These are phyloP conservation scores for Schizothorax lantsangensis DNA, from an alignment of 2,797 vertebrate genomes.

Conservation along the genomic window DNA sequence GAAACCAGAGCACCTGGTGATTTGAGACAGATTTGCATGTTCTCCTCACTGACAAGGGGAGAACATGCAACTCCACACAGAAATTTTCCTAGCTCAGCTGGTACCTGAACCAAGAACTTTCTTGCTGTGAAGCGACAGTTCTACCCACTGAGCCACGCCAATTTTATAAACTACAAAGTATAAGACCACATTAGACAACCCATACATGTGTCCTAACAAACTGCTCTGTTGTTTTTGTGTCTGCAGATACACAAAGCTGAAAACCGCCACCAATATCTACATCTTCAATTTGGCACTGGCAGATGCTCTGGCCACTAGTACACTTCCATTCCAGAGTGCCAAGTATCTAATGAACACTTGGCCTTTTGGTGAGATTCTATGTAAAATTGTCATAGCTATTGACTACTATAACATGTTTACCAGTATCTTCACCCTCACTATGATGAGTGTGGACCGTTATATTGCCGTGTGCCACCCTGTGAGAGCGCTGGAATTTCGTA, in stretches of 20 bases:
- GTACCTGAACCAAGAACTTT: background rate
- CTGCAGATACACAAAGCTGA: conserved; percentile 94
- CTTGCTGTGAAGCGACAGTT: background rate
- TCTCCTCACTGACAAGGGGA: background rate
- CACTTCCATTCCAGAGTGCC: conserved; percentile 92
- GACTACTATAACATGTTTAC: conserved; percentile 99
- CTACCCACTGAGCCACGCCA: background rate
- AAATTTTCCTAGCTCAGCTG: background rate
- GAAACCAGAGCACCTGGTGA: background rate
- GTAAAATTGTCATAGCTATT: conserved; percentile 91
- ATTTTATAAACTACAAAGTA: background rate
- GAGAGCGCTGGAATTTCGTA: conserved; percentile 89
- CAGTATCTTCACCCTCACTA: conserved; percentile 95
- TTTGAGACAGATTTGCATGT: background rate
- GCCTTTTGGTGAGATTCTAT: conserved; percentile 91
- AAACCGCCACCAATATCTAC: conserved; percentile 96
- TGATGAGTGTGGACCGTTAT: conserved; percentile 97
- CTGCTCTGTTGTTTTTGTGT: conserved; percentile 16
- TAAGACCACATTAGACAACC: background rate
- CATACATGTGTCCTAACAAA: background rate
- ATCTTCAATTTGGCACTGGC: conserved; percentile 95
- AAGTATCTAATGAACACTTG: conserved; percentile 95
- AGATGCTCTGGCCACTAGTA: conserved; percentile 91
- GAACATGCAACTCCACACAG: background rate
- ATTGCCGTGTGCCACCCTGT: conserved; percentile 92